Evolutionary conservation across 1,140 invertebrate species (phyloP), one percentile per base, ranked within the genome.

Genomic region (Papilio xuthus): DNA sequence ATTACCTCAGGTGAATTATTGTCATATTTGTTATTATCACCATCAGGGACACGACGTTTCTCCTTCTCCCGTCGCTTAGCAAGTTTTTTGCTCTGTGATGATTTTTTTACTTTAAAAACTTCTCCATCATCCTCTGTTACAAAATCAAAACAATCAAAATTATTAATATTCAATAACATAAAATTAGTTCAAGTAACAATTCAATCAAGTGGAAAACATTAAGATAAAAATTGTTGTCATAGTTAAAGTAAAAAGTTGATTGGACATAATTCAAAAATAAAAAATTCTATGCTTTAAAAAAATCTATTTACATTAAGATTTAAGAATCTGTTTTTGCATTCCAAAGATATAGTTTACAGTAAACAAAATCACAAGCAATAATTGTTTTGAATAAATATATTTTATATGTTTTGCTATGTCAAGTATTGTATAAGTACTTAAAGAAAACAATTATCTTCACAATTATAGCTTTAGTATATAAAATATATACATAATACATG

Each of bases 51-150:
- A 0, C 80, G 79, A 18, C 83, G 85, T 78, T 84, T 92, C 87
- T 98, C 97, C 92, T 97, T 97, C 89, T 98, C 97, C 85, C 97
- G 94, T 85, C 97, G 96, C 89, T 97, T 97, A 92, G 97, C 97
- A 74, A 99, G 95, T 92, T 97, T 96, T 92, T 98, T 97, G 93
- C 98, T 98, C 83, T 98, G 97, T 15, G 97, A 98, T 12, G 98
- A 99, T 94, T 99, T 99, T 92, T 98, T 99, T 47, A 99, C 97
- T 95, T 98, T 97, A 93, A 99, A 99, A 53, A 98, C 96, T 94
- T 98, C 98, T 23, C 95, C 97, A 88, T 98, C 97, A 86, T 97
- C 97, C 86, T 96, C 97, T 95, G 94, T 72, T 77, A 83, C 37
- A 77, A 88, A 94, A 93, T 83, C 78, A 81, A 77, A 79, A 80